These are phyloP conservation scores for Beris morrisii DNA, from an alignment of 2,888 invertebrate genomes.

Conservation along the genomic window DNA sequence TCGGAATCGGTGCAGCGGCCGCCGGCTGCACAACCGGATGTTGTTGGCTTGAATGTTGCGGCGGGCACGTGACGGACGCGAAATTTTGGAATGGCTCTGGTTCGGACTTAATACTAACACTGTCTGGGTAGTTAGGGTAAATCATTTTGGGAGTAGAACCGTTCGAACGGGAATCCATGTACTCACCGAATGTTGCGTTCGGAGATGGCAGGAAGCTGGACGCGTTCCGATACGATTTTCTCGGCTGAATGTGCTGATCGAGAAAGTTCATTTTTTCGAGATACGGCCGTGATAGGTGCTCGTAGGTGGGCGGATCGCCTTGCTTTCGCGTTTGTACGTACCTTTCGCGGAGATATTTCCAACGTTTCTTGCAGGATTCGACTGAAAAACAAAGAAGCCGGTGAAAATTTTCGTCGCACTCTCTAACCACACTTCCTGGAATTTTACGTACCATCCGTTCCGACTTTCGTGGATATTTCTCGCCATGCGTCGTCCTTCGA, in stretches of 20 bases:
- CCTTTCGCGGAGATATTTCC: constrained; percentile 55
- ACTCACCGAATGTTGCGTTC: constrained; percentile 51
- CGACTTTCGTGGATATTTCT: constrained; percentile 51
- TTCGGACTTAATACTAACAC: constrained; percentile 34
- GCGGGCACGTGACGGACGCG: constrained; percentile 42
- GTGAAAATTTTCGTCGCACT: neutral
- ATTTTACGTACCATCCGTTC: constrained; percentile 52
- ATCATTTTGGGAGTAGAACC: constrained; percentile 43
- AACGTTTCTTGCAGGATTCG: constrained; percentile 56
- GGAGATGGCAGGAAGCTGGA: constrained; percentile 53
- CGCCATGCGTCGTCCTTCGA: constrained; percentile 56
- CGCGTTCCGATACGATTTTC: constrained; percentile 55
- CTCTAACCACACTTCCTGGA: neutral
- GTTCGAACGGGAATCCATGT: constrained; percentile 55
- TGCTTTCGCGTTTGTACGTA: constrained; percentile 56
- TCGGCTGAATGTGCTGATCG: constrained; percentile 55
- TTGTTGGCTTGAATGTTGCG: neutral
- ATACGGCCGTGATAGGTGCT: constrained; percentile 55
- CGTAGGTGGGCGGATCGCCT: constrained; percentile 55
- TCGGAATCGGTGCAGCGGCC: neutral
- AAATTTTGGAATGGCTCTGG: constrained; percentile 50
- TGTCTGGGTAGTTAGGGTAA: constrained; percentile 10
- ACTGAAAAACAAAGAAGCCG: constrained; percentile 44
- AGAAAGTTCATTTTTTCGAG: constrained; percentile 57
- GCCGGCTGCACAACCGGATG: neutral